Evolutionary conservation across 2,113 vertebrate genomes (phyloP), one percentile per base, ranked within the genome.

Genomic region (Lipotes vexillifer): DNA sequence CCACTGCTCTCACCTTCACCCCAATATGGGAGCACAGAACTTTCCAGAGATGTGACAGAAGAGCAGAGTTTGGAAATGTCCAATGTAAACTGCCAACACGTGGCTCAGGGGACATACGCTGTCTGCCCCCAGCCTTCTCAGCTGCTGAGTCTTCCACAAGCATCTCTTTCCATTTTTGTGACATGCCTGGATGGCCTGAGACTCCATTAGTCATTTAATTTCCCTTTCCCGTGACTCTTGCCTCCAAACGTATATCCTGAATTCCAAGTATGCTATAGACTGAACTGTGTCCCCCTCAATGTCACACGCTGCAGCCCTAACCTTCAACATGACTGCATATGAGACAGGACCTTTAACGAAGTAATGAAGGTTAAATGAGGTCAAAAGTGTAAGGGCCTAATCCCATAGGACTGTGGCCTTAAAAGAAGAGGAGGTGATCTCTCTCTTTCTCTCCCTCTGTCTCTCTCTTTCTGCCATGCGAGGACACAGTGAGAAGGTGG

Each of bases 31-130:
- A 49, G 68, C 65, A 61, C 5, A 33, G 21, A 49, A 36, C 27
- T 61, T 77, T 20, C 77, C 75, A 83, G 41, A 78, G 27, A 38
- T 31, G 33, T 1, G 11, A 23, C n/a, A 27, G 9, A 25, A 52
- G 0, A 25, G 15, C 1, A 1, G 77, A 46, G 57, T n/a, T 10
- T 46, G 71, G 71, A 69, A 69, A 80, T 23, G 52, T 38, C 49
- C 72, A 29, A 13, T 7, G n/a, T 14, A 21, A 65, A 12, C 13
- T n/a, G 44, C 57, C 31, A 8, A 29, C 13, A 11, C 2, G 1
- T 14, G 12, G 5, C 5, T 12, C 2, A 10, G 17, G 5, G 5
- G 7, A 55, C 8, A 7, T 1, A 1, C 2, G 31, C n/a, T 74
- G 33, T 75, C 49, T 6, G 6, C n/a, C 25, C 68, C 57, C 12